A percentile compares a stretch with the other conserved stretches of the same genome.
These are phyloP conservation scores for Eueides isabella DNA, from an alignment of 1,140 invertebrate species.

Conservation along the genomic window DNA sequence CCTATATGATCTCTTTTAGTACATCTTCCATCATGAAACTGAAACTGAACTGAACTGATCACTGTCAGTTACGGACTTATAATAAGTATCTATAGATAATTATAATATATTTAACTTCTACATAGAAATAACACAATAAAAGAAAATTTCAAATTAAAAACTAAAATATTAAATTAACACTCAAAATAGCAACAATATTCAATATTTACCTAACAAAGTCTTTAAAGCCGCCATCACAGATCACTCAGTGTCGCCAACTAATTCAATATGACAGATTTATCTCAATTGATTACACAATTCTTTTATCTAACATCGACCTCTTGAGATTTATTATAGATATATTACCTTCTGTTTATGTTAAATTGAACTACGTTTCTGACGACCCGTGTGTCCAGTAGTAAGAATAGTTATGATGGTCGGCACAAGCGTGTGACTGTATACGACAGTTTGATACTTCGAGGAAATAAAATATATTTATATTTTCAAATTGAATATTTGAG, in stretches of 20 bases:
- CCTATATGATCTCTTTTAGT: no score
- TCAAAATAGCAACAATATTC: not conserved
- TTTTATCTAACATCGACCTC: conserved; percentile 39
- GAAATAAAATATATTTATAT: not conserved
- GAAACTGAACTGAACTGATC: no score
- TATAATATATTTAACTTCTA: no score
- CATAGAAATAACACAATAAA: no score
- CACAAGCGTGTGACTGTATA: not conserved
- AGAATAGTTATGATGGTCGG: not conserved
- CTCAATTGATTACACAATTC: conserved; percentile 24
- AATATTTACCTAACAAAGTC: conserved; percentile 51
- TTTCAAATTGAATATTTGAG: not conserved
- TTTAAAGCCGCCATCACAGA: conserved; percentile 51
- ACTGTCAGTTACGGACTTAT: no score
- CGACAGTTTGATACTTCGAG: not conserved
- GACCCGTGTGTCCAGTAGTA: not conserved
- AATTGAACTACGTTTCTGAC: not conserved
- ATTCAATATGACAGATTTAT: conserved; percentile 36
- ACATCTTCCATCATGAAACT: no score
- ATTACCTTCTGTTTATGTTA: conserved; percentile 12
- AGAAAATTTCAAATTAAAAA: no score
- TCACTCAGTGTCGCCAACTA: conserved; percentile 34
- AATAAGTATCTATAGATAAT: no score
- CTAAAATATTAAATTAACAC: not conserved
- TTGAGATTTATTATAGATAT: conserved; percentile 34